Percentiles rank a stretch among this genome's conserved stretches.
Evolutionary conservation across 2,888 invertebrate species (phyloP).

Genomic region (Drosophila paucipuncta): DNA sequence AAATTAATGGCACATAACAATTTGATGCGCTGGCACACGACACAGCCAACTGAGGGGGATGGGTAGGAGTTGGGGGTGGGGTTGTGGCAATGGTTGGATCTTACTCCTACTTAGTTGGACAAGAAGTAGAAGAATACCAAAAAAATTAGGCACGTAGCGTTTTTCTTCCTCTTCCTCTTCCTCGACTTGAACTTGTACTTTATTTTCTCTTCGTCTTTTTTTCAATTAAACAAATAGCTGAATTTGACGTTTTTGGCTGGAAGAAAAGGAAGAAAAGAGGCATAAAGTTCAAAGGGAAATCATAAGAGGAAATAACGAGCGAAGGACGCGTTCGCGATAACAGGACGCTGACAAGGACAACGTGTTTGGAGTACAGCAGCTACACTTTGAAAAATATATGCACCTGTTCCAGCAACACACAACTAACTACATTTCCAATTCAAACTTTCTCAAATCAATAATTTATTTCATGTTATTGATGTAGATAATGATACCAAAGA

Average conservation of each 20-base stretch:
- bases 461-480: not conserved
- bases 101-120: not conserved
- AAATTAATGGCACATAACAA: conserved; percentile 77
- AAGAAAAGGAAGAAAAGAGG: conserved; percentile 19
- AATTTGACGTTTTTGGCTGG: conserved; percentile 71
- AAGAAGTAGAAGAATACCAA: not conserved
- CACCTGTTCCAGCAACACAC: not conserved
- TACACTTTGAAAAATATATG: not conserved
- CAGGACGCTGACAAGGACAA: conserved; percentile 40
- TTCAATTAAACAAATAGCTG: conserved; percentile 80
- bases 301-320: conserved; percentile 63
- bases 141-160: conserved; percentile 14
- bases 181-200: conserved; percentile 9
- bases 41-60: conserved; percentile 2
- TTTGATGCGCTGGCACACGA: conserved; percentile 51
- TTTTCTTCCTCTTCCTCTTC: conserved; percentile 7
- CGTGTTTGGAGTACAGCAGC: not conserved
- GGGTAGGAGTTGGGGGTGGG: not conserved
- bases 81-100: not conserved
- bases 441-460: not conserved
- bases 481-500: not conserved
- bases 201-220: conserved; percentile 33
- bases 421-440: not conserved
- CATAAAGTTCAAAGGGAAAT: conserved; percentile 68
- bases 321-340: conserved; percentile 45